Percentiles rank a stretch among this genome's conserved stretches.
These are phyloP conservation scores for Heliothis virescens DNA, from an alignment of 1,140 invertebrate genomes.

Conservation along the genomic window DNA sequence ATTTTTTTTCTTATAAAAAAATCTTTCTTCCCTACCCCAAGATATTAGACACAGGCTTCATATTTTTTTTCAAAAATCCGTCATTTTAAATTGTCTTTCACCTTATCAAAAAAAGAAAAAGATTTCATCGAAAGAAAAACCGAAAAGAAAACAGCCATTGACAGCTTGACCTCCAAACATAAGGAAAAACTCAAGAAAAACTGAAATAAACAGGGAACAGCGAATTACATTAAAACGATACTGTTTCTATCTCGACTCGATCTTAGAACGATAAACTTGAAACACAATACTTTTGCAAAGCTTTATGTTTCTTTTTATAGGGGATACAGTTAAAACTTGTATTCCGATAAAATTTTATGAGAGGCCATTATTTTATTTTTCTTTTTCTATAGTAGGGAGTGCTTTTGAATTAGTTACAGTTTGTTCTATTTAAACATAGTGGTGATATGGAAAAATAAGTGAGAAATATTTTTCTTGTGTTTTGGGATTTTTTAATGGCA, in stretches of 20 bases:
- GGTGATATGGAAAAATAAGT: neutral
- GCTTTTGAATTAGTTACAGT: neutral
- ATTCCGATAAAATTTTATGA: slow-evolving; percentile 30
- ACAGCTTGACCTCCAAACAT: neutral
- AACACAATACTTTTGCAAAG: slow-evolving; percentile 23
- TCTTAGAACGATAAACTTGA: slow-evolving; percentile 14
- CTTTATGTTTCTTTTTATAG: slow-evolving; percentile 46
- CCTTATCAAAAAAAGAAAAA: neutral
- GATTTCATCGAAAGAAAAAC: neutral
- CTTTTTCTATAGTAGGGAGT: neutral
- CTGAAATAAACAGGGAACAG: slow-evolving; percentile 16
- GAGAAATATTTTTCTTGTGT: neutral
- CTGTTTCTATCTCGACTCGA: slow-evolving; percentile 15
- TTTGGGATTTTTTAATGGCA: too few relatives aligned
- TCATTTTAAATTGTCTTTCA: too few relatives aligned
- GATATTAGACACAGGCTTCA: too few relatives aligned
- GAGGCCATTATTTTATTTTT: slow-evolving; percentile 41
- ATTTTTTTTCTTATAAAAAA: too few relatives aligned
- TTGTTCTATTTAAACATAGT: slow-evolving; percentile 4
- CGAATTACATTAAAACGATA: slow-evolving; percentile 37
- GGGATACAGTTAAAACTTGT: slow-evolving; percentile 45
- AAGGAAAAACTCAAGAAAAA: neutral
- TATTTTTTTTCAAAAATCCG: too few relatives aligned
- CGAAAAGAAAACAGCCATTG: neutral
- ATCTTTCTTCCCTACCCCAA: too few relatives aligned